A percentile compares a stretch with the other conserved stretches of the same genome.
Conservation (phyloP, 2,888 invertebrate genomes). For the Sturmia bella region DNA sequence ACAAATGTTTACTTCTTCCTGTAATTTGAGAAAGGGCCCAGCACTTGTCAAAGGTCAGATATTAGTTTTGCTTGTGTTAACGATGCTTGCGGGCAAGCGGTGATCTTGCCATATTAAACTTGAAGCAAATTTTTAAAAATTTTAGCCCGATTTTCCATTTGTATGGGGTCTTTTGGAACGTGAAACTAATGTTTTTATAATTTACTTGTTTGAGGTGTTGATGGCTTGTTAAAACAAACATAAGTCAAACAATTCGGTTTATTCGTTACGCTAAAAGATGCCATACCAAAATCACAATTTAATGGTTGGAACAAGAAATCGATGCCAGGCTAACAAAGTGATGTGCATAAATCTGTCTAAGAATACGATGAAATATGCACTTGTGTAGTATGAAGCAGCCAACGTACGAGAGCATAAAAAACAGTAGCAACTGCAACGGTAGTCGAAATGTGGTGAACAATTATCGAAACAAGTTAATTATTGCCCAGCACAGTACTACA, state of each 20-base stretch:
- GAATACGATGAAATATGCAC: background rate
- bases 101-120: too few relatives aligned
- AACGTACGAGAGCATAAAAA: background rate
- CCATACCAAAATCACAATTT: conserved; percentile 45
- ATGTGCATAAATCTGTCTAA: background rate
- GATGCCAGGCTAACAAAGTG: conserved; percentile 12
- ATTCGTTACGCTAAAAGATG: conserved; percentile 28
- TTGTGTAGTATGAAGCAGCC: background rate
- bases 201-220: background rate
- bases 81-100: too few relatives aligned
- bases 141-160: too few relatives aligned
- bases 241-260: conserved; percentile 41
- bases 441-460: conserved; percentile 73
- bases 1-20: too few relatives aligned
- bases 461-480: conserved; percentile 79
- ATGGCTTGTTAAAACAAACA: conserved; percentile 26
- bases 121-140: too few relatives aligned
- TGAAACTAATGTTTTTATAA: too few relatives aligned
- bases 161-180: too few relatives aligned
- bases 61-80: too few relatives aligned
- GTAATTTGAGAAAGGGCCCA: too few relatives aligned
- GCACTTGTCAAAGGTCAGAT: too few relatives aligned
- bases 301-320: conserved; percentile 39
- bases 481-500: conserved; percentile 58
- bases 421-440: conserved; percentile 67